These are phyloP conservation scores for Rhimphoctona megacephalus DNA, from an alignment of 2,888 invertebrate genomes.

Conservation along the genomic window DNA sequence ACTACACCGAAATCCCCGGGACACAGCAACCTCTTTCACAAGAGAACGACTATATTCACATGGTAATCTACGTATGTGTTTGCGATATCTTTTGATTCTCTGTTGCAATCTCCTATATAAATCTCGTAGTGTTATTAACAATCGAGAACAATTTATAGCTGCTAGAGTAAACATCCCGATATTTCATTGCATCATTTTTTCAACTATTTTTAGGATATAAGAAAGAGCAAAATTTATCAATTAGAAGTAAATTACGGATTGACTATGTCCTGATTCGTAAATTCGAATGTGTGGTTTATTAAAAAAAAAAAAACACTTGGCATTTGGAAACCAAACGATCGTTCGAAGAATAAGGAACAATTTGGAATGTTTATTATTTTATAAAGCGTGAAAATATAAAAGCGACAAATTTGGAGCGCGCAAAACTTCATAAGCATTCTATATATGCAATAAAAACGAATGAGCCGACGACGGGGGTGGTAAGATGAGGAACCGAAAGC, in stretches of 20 bases:
- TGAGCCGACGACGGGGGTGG: slow-evolving; percentile 24
- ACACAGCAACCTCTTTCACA: slow-evolving; percentile 66
- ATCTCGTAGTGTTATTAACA: slow-evolving; percentile 82
- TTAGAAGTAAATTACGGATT: background rate
- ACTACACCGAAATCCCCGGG: slow-evolving; percentile 52
- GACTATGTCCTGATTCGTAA: background rate
- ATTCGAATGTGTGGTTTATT: background rate
- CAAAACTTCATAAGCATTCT: slow-evolving; percentile 13
- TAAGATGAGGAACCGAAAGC: slow-evolving; percentile 39
- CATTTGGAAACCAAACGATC: background rate
- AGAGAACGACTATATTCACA: slow-evolving; percentile 82
- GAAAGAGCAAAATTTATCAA: no score
- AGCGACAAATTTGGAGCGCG: slow-evolving; percentile 17
- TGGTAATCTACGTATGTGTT: slow-evolving; percentile 81
- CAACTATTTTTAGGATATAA: background rate
- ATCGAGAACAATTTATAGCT: background rate
- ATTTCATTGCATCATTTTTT: background rate
- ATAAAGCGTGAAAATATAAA: slow-evolving; percentile 3
- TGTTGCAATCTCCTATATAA: slow-evolving; percentile 68
- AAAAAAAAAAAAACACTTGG: background rate
- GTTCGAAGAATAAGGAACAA: background rate
- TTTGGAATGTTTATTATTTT: background rate
- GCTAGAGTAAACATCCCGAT: no score
- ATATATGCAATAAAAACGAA: slow-evolving; percentile 40
- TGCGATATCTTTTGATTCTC: slow-evolving; percentile 74